Percentiles rank a stretch among this genome's conserved stretches.
Evolutionary conservation across 2,797 vertebrate genomes (phyloP).

Genomic region (Cirrhinus mrigala): DNA sequence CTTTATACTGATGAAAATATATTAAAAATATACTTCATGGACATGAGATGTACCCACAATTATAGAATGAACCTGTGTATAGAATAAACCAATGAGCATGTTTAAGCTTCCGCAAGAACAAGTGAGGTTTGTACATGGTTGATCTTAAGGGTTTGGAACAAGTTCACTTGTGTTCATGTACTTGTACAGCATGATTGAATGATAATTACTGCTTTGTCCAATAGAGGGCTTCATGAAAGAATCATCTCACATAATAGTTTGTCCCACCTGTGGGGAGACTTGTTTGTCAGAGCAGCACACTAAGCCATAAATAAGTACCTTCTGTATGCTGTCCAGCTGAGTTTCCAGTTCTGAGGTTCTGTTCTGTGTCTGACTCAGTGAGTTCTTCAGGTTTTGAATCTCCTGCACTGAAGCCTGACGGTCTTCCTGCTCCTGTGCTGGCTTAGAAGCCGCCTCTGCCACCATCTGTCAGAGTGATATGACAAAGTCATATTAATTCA

Average conservation of each 20-base stretch:
- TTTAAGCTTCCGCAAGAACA: neutral
- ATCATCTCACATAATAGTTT: neutral
- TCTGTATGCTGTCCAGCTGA: constrained; percentile 88
- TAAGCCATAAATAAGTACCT: constrained; percentile 75
- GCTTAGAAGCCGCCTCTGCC: constrained; percentile 83
- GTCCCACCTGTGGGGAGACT: neutral
- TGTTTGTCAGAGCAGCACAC: neutral
- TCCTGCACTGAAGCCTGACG: constrained; percentile 88
- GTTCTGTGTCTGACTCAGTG: constrained; percentile 82
- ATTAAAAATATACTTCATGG: too few species aligned
- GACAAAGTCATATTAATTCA: neutral
- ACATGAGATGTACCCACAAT: too few species aligned
- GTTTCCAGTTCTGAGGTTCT: constrained; percentile 82
- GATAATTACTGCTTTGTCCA: neutral
- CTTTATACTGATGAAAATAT: neutral
- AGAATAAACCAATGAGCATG: neutral
- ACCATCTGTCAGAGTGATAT: constrained; percentile 72
- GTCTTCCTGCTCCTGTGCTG: constrained; percentile 84
- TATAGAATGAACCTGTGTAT: too few species aligned
- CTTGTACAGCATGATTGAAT: neutral
- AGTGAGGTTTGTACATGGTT: neutral
- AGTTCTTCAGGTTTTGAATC: constrained; percentile 85
- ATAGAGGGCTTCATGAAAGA: neutral
- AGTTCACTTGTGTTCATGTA: neutral
- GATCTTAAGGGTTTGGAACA: neutral